Conservation (phyloP, 1,140 invertebrate species). For the Heliothis subflexa region DNA sequence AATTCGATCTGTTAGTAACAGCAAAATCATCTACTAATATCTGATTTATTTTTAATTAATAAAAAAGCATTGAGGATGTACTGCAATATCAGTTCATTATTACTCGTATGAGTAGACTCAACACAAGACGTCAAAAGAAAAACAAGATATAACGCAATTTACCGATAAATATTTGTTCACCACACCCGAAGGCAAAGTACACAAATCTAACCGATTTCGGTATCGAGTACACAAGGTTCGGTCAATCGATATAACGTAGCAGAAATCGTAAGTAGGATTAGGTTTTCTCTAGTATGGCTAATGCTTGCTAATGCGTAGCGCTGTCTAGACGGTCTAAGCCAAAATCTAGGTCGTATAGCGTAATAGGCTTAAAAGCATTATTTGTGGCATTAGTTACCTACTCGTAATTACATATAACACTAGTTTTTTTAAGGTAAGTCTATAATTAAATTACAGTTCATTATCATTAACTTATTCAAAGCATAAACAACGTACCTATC, state of each 20-base stretch:
- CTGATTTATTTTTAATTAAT: too few relatives aligned
- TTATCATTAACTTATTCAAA: too few relatives aligned
- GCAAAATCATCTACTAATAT: too few relatives aligned
- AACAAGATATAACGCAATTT: not conserved
- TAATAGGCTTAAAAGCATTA: conserved; percentile 11
- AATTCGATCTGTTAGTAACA: too few relatives aligned
- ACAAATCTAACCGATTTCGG: conserved; percentile 10
- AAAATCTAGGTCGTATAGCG: not conserved
- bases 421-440: too few relatives aligned
- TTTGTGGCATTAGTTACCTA: not conserved
- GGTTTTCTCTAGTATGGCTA: not conserved
- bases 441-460: too few relatives aligned
- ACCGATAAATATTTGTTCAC: not conserved
- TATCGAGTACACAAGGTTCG: not conserved
- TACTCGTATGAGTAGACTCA: not conserved
- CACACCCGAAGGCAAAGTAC: conserved; percentile 13
- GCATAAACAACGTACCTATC: too few relatives aligned
- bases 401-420: not conserved
- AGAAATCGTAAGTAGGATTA: not conserved
- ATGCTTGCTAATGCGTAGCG: not conserved
- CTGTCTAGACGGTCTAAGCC: conserved; percentile 5
- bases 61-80: too few relatives aligned
- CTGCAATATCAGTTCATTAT: too few relatives aligned
- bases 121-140: not conserved
- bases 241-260: not conserved